Evolutionary conservation across 2,113 vertebrate genomes (phyloP), one percentile per base, ranked within the genome.

Genomic region (Penelope pileata): DNA sequence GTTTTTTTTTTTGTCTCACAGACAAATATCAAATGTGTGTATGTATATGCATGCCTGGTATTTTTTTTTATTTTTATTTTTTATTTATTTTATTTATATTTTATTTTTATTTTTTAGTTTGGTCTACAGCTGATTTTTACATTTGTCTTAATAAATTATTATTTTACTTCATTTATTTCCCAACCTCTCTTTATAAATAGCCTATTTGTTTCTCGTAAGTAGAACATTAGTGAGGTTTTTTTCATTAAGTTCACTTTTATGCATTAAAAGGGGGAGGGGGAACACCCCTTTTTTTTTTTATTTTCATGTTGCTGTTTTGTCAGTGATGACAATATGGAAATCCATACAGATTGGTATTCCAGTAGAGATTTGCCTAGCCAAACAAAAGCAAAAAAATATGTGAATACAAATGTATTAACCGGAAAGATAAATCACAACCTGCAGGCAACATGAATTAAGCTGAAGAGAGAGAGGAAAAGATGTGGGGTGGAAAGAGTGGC

Each of bases 291-390:
- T 29, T 75, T 79, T 83, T 30, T 36, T 91, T 59, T 60, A 45
- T 42, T 94, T 16, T 38, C 50, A 6, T 27, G 59, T 69, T 76
- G 40, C 13, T 94, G 2, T 96, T 81, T 95, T 89, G 51, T 48
- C 76, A 63, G 42, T 48, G 78, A 79, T 95, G 88, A 96, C 81
- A 96, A 62, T 94, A 93, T 86, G 32, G 66, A 96, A 96, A 96
- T 93, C 75, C 10, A 47, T 16, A 94, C 27, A 80, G 62, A 90
- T 89, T 92, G 93, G 73, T 94, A 96, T 86, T 96, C 47, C 91
- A 83, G 88, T 27, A 73, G 76, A 94, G 26, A 66, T 92, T 88
- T 91, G 21, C 27, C 72, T 60, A 83, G 29, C 63, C 56, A 95
- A 91, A 96, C 63, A n/a, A n/a, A n/a, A n/a, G n/a, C n/a, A 48